These are phyloP conservation scores for Lasioglossum albipes DNA, from an alignment of 1,140 invertebrate species.

Conservation along the genomic window DNA sequence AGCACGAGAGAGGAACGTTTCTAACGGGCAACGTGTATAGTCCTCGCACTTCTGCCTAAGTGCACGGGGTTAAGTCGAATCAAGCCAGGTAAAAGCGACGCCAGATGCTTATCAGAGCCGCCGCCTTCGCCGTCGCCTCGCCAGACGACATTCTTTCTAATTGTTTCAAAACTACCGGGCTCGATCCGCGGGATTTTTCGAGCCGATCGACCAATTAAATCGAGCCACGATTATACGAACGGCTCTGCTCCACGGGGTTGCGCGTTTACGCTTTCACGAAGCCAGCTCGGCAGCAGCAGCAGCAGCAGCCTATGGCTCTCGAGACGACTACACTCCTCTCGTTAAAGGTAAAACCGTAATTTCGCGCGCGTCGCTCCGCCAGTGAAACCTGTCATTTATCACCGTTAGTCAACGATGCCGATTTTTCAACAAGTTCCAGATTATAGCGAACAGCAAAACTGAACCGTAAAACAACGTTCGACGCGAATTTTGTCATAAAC, in stretches of 20 bases:
- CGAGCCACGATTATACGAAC: slow-evolving; percentile 22
- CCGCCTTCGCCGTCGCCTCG: neutral
- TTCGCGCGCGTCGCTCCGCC: neutral
- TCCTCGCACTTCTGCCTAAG: slow-evolving; percentile 12
- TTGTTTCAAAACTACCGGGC: slow-evolving; percentile 48
- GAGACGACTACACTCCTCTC: slow-evolving; percentile 4
- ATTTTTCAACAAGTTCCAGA: neutral
- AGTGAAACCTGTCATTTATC: slow-evolving; percentile 30
- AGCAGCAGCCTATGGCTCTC: neutral
- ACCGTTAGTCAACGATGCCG: slow-evolving; percentile 13
- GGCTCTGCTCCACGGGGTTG: neutral
- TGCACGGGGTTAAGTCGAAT: neutral
- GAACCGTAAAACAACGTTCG: no score
- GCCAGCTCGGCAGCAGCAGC: no score
- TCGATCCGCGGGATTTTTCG: slow-evolving; percentile 33
- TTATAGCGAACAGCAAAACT: no score
- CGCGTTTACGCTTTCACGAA: slow-evolving; percentile 34
- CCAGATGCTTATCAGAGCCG: slow-evolving; percentile 45
- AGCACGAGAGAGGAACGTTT: neutral
- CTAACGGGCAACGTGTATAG: neutral
- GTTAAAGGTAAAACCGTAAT: slow-evolving; percentile 30
- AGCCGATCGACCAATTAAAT: slow-evolving; percentile 49
- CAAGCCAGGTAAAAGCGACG: slow-evolving; percentile 23
- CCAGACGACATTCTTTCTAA: slow-evolving; percentile 56
- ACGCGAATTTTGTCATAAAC: no score